Evolutionary conservation across 2,113 vertebrate genomes (phyloP).

Genomic region (Casuarius casuarius): DNA sequence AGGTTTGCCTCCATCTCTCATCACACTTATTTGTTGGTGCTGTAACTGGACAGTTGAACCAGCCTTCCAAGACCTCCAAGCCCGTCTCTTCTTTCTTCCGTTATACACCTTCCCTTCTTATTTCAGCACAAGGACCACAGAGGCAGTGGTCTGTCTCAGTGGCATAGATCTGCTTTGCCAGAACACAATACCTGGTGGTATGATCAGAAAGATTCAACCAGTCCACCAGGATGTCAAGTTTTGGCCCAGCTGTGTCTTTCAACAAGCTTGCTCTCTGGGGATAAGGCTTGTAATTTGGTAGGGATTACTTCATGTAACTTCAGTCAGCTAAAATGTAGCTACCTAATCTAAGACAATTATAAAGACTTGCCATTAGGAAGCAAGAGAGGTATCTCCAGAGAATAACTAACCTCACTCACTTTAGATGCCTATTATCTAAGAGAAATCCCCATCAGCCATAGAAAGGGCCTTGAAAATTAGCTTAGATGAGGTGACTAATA

Average conservation of each 20-base stretch:
- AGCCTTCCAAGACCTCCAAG: not conserved
- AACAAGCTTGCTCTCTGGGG: fast-evolving
- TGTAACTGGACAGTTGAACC: not conserved
- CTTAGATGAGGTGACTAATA: not conserved
- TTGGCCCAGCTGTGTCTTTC: not conserved
- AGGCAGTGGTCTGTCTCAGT: not conserved
- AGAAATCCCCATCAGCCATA: not conserved
- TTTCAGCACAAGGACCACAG: not conserved
- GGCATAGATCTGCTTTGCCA: not conserved
- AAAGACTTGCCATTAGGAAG: not conserved
- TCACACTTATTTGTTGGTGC: not conserved
- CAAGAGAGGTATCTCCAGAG: not conserved
- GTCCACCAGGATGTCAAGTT: not conserved
- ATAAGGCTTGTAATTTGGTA: not conserved
- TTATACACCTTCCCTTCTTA: not conserved
- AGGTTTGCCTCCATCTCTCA: not conserved
- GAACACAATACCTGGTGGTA: not conserved
- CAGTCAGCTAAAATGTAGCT: not conserved
- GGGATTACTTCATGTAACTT: not conserved
- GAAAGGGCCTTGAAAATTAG: not conserved
- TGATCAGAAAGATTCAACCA: not conserved
- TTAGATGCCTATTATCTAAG: not conserved
- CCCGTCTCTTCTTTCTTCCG: not conserved
- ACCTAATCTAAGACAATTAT: too few species aligned
- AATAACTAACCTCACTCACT: not conserved